Base-by-base conservation (phyloP, 2,797 vertebrate species). In the Dicrostonyx torquatus region DNA sequence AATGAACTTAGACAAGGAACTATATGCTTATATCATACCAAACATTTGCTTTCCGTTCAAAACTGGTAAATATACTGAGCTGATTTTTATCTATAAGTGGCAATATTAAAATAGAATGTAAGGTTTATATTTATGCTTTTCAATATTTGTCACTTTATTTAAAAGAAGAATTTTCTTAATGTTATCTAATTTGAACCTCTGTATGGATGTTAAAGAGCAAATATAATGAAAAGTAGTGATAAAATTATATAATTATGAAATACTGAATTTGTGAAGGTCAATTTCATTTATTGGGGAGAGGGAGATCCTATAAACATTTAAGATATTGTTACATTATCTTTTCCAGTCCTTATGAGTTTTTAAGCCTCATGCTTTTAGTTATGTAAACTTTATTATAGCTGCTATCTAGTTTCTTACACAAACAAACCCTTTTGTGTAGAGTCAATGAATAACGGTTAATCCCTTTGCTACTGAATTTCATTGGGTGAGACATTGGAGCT, bases 51-150 rank as follows among this genome's bases (percentile, higher is more conserved):
- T 96, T 77, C 92, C 60, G 40, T 89, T 66, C 0, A 95, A 97
- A 97, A 89, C 0, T 92, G 66, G 96, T 85, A 89, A 97, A 40
- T 26, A 43, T 53, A 82, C 10, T 70, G 22, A 92, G 43, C 6
- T 88, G 18, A 72, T 72, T 83, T 80, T 84, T 89, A 77, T 82
- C 55, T 95, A 45, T 31, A 50, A 62, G 62, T 45, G 79, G 77
- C 37, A 76, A 79, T 83, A 91, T 8, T 77, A 31, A 89, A 93
- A 88, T 90, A 62, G 34, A 91, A 95, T 43, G 62, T 34, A 53
- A 68, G 91, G 11, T 90, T 96, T 96, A 97, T 82, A 97, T 96
- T 94, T 68, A 62, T n/a, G 55, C 10, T 96, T 97, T 96, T 9
- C 10, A 80, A 87, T 20, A 77, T 92, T 55, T 87, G 48, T 96